A percentile compares a stretch with the other conserved stretches of the same genome.
Conservation (phyloP, 2,797 vertebrate genomes). For the Pantherophis vulpinus region DNA sequence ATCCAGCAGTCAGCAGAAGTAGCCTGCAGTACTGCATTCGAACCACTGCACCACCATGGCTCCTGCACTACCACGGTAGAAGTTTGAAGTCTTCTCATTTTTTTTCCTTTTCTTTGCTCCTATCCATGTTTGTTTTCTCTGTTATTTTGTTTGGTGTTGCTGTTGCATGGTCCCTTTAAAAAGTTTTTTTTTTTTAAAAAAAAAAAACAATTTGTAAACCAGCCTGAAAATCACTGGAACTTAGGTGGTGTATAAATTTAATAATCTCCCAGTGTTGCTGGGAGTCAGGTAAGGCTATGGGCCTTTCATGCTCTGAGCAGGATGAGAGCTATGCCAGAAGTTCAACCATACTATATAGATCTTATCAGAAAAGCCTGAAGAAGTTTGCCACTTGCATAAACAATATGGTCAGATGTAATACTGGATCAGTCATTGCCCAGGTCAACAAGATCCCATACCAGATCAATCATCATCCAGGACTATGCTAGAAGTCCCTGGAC, state of each 20-base stretch:
- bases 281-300: not conserved
- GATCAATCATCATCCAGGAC: too few species aligned
- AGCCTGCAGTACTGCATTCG: too few species aligned
- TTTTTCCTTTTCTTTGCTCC: not conserved
- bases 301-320: not conserved
- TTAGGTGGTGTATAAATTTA: not conserved
- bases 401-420: too few species aligned
- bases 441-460: too few species aligned
- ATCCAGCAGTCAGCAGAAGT: too few species aligned
- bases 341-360: not conserved
- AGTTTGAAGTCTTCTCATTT: not conserved
- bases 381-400: too few species aligned
- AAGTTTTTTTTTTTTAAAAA: not conserved
- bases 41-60: too few species aligned
- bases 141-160: not conserved
- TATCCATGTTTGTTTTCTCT: not conserved
- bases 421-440: too few species aligned
- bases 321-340: not conserved
- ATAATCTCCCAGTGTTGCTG: not conserved
- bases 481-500: too few species aligned
- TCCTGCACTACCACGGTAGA: too few species aligned
- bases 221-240: too few species aligned
- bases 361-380: too few species aligned
- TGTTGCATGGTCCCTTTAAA: not conserved
- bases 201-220: not conserved